phyloP scores from a whole-genome alignment of 2,888 invertebrate species.

The Thyatira batis region DNA sequence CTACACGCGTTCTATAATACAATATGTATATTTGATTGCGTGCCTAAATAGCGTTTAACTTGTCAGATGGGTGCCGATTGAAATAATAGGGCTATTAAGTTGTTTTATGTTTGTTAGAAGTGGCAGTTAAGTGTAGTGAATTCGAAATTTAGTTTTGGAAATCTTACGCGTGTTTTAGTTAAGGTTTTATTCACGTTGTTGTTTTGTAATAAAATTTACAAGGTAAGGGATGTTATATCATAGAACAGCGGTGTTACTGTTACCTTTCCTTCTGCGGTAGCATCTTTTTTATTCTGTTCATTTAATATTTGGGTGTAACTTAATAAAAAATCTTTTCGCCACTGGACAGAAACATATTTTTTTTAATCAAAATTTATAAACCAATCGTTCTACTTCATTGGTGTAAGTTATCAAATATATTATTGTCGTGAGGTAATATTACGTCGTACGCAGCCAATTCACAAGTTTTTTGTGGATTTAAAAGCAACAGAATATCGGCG shows the following conservation, averaged over 20 bases:
- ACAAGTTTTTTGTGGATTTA: conserved; percentile 1
- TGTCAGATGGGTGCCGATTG: conserved; percentile 16
- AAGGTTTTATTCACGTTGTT: too few species aligned
- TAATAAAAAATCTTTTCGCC: too few species aligned
- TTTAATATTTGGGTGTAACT: too few species aligned
- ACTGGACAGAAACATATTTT: background rate
- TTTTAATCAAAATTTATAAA: background rate
- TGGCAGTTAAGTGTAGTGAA: background rate
- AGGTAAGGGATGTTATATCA: too few species aligned
- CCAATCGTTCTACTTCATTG: background rate
- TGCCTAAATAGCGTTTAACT: conserved; percentile 29
- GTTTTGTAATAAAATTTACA: too few species aligned
- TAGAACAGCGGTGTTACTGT: too few species aligned
- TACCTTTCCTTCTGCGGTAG: too few species aligned
- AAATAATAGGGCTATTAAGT: conserved; percentile 10
- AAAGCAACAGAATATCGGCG: conserved; percentile 36
- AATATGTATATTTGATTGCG: conserved; percentile 59
- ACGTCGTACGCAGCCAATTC: conserved; percentile 1
- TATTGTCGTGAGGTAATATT: background rate
- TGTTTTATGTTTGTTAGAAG: conserved; percentile 10
- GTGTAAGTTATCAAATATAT: conserved; percentile 2
- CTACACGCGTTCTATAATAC: conserved; percentile 70
- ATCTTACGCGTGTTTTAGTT: background rate
- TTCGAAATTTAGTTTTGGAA: background rate
- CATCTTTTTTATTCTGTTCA: too few species aligned